phyloP scores from a whole-genome alignment of 2,888 invertebrate species.

The Ametastegia equiseti region DNA sequence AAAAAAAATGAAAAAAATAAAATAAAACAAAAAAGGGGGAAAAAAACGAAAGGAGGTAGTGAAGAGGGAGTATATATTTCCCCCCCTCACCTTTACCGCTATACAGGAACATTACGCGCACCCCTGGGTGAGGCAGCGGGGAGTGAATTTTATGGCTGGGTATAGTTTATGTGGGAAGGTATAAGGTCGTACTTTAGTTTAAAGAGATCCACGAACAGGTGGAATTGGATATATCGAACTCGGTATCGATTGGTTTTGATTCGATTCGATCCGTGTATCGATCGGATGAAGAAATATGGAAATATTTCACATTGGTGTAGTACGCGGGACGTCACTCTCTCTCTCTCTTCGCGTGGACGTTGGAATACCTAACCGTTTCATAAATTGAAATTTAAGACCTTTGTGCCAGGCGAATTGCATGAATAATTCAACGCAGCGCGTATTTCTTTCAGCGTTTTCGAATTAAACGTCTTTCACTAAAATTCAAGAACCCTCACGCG shows the following conservation, averaged over 20 bases:
- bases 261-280: conserved; percentile 18
- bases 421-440: conserved; percentile 41
- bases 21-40: background rate
- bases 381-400: conserved; percentile 69
- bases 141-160: conserved; percentile 43
- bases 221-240: conserved; percentile 24
- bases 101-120: conserved; percentile 38
- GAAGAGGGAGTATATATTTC: conserved; percentile 30
- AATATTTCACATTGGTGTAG: background rate
- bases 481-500: background rate
- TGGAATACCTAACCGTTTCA: conserved; percentile 68
- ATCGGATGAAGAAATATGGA: conserved; percentile 39
- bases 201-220: background rate
- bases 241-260: background rate
- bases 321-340: conserved; percentile 30
- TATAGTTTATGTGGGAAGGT: conserved; percentile 41
- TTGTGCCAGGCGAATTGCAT: conserved; percentile 40
- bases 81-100: background rate
- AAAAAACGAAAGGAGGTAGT: background rate
- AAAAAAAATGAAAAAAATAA: background rate
- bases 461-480: conserved; percentile 34
- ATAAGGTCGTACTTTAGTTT: background rate
- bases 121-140: conserved; percentile 22
- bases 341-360: conserved; percentile 40
- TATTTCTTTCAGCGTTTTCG: conserved; percentile 42